Conservation (phyloP, 1,140 invertebrate species). For the Neodiprion pinetum region DNA sequence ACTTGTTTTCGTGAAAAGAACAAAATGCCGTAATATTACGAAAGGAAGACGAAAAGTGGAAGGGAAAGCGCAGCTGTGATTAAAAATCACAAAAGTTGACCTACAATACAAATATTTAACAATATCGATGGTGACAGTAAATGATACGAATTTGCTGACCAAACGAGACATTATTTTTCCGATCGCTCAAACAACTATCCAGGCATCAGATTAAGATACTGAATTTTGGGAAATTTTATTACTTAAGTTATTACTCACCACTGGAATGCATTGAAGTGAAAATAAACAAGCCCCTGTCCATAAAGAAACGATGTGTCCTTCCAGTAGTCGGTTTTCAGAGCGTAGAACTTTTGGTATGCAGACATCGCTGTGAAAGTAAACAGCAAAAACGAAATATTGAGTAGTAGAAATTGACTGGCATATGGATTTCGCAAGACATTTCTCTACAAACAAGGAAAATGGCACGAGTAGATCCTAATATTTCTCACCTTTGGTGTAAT, state of each 20-base stretch:
- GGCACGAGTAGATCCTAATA: conserved; percentile 5
- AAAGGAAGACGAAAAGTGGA: too few species aligned
- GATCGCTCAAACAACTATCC: too few species aligned
- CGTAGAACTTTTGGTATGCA: conserved; percentile 92
- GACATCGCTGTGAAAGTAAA: conserved; percentile 80
- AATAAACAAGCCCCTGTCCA: conserved; percentile 93
- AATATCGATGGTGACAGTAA: too few species aligned
- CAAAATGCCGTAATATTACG: too few species aligned
- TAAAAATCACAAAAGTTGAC: too few species aligned
- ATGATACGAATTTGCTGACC: too few species aligned
- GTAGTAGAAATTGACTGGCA: background rate
- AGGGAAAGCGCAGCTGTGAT: too few species aligned
- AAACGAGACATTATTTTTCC: too few species aligned
- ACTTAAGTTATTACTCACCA: conserved; percentile 77
- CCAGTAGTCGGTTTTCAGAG: conserved; percentile 83
- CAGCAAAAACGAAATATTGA: conserved; percentile 10
- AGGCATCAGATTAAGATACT: conserved; percentile 12
- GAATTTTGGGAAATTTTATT: conserved; percentile 7
- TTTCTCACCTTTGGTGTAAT: conserved; percentile 85
- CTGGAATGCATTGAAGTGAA: conserved; percentile 93
- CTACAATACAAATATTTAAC: too few species aligned
- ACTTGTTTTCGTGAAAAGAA: too few species aligned
- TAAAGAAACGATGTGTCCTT: conserved; percentile 91
- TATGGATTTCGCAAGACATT: background rate
- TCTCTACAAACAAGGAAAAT: conserved; percentile 10